Conservation (phyloP, 1,140 invertebrate genomes). For the Diorhabda carinulata region DNA sequence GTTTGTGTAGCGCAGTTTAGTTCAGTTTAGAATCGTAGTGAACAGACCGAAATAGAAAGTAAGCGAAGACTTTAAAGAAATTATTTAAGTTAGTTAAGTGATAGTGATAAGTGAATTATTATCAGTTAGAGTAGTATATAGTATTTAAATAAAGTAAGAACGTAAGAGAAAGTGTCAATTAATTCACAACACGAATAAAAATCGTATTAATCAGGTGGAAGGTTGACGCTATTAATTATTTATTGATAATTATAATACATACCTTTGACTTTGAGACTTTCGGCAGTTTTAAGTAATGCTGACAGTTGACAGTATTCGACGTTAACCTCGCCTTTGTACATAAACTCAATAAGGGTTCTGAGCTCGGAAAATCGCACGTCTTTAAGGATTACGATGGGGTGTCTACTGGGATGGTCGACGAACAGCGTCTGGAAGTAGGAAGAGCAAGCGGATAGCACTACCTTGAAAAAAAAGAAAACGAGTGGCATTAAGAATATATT, state of each 20-base stretch:
- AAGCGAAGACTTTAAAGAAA: no score
- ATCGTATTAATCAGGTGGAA: neutral
- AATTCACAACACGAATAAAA: neutral
- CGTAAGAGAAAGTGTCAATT: no score
- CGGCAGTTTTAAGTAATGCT: slow-evolving; percentile 85
- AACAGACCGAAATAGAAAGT: neutral
- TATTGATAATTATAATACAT: slow-evolving; percentile 49
- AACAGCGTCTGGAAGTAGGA: slow-evolving; percentile 91
- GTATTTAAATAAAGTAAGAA: no score
- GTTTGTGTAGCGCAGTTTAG: no score
- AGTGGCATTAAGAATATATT: neutral
- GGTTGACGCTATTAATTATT: neutral
- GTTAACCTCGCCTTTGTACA: slow-evolving; percentile 94
- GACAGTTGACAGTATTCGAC: slow-evolving; percentile 89
- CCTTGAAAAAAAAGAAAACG: slow-evolving; percentile 43
- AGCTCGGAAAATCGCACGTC: slow-evolving; percentile 88
- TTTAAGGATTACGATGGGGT: slow-evolving; percentile 90
- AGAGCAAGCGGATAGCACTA: slow-evolving; percentile 90
- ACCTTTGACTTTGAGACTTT: slow-evolving; percentile 81
- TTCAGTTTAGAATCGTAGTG: no score
- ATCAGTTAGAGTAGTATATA: no score
- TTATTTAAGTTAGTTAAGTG: no score
- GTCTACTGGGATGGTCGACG: slow-evolving; percentile 81
- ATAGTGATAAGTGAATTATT: no score
- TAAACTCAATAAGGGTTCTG: slow-evolving; percentile 89